These are phyloP conservation scores for Ptiloglossa arizonensis DNA, from an alignment of 1,140 invertebrate genomes.

Conservation along the genomic window DNA sequence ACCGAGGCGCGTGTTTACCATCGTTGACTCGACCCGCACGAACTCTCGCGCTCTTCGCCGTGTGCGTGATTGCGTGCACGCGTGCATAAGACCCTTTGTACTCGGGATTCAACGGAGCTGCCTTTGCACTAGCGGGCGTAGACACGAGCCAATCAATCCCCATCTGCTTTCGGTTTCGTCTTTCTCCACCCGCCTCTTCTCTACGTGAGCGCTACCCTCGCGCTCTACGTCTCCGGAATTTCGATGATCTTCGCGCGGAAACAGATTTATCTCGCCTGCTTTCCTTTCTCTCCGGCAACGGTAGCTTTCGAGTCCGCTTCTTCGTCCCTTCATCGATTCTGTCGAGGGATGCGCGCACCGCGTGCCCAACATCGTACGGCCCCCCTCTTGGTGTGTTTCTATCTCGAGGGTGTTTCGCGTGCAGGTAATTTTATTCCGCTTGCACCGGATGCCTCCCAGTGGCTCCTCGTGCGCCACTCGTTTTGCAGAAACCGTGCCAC, in stretches of 20 bases:
- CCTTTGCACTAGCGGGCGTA: conserved; percentile 37
- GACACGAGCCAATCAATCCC: conserved; percentile 67
- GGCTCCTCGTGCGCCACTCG: neutral
- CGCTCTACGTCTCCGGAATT: conserved; percentile 57
- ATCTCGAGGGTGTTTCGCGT: conserved; percentile 17
- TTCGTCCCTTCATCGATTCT: conserved; percentile 36
- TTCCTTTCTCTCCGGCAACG: conserved; percentile 28
- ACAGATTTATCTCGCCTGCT: conserved; percentile 61
- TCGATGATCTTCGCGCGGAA: conserved; percentile 62
- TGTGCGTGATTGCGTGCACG: conserved; percentile 34
- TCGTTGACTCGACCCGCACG: neutral
- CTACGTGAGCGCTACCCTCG: conserved; percentile 22
- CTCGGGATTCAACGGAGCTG: conserved; percentile 22
- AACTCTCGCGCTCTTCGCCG: conserved; percentile 3
- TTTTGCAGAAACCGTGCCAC: neutral
- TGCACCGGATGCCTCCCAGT: neutral
- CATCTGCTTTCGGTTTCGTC: conserved; percentile 62
- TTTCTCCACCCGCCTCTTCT: no score
- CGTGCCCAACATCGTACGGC: neutral
- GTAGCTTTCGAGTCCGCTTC: conserved; percentile 28
- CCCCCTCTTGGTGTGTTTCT: neutral
- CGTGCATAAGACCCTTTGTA: conserved; percentile 50
- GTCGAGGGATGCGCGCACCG: neutral
- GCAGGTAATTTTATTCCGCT: conserved; percentile 28
- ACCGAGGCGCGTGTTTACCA: conserved; percentile 9